Evolutionary conservation across 1,140 invertebrate genomes (phyloP).

Genomic region (Aplysia californica): DNA sequence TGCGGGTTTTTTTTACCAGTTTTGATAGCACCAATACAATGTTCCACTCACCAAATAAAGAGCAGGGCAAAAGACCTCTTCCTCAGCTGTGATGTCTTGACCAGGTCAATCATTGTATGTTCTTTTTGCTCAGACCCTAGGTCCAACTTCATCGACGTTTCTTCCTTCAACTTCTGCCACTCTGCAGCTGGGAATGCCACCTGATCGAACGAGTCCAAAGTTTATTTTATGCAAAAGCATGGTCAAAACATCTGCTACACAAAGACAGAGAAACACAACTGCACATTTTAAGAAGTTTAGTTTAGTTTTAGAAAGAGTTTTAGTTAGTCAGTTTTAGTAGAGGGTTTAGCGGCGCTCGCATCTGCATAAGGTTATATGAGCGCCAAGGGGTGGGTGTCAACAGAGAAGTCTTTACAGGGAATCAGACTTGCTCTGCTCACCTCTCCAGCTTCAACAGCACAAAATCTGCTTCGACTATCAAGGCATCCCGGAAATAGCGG

Average conservation of each 20-base stretch:
- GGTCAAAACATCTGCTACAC: background rate
- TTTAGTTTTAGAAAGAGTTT: no score
- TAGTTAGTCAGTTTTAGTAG: background rate
- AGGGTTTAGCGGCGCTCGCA: no score
- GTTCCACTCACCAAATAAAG: conserved; percentile 75
- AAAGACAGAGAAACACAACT: background rate
- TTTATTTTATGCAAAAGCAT: background rate
- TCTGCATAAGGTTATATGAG: no score
- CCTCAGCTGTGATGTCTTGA: conserved; percentile 78
- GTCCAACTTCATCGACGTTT: conserved; percentile 24
- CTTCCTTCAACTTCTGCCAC: conserved; percentile 41
- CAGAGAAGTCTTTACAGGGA: no score
- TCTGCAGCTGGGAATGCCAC: conserved; percentile 37
- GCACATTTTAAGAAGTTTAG: background rate
- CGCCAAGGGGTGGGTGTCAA: no score
- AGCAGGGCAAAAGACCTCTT: conserved; percentile 80
- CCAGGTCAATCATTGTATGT: conserved; percentile 67
- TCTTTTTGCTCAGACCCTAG: conserved; percentile 13
- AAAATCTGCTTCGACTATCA: no score
- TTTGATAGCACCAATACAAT: background rate
- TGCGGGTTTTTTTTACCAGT: background rate
- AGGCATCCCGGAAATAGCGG: no score
- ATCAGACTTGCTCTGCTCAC: no score
- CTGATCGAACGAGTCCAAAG: background rate
- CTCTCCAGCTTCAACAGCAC: no score